Conservation (phyloP, 2,113 vertebrate genomes). For the Sinocyclocheilus grahami region DNA sequence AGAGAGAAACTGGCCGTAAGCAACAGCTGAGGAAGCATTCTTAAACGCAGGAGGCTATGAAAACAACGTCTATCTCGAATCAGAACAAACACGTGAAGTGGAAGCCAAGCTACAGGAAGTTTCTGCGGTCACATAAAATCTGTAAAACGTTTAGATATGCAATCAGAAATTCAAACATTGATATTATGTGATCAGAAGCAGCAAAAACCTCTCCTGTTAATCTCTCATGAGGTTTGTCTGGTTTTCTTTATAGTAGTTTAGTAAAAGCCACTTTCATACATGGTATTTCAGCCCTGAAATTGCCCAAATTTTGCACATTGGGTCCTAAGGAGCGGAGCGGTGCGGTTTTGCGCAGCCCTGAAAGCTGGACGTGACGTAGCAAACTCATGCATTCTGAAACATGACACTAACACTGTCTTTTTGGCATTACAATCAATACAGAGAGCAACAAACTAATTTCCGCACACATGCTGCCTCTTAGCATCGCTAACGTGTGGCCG, state of each 20-base stretch:
- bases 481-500: neutral
- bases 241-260: constrained; percentile 30
- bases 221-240: constrained; percentile 41
- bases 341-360: neutral
- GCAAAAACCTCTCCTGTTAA: neutral
- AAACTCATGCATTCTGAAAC: constrained; percentile 49
- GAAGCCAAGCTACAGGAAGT: constrained; percentile 22
- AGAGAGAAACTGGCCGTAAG: constrained; percentile 17
- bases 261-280: constrained; percentile 46
- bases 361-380: constrained; percentile 30
- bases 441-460: neutral
- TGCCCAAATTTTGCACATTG: constrained; percentile 6
- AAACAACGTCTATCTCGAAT: constrained; percentile 28
- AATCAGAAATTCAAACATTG: neutral
- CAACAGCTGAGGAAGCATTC: constrained; percentile 23
- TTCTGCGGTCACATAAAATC: constrained; percentile 3
- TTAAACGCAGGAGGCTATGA: constrained; percentile 28
- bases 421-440: constrained; percentile 46
- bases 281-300: constrained; percentile 46
- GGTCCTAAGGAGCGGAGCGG: constrained; percentile 28
- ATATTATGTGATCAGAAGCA: constrained; percentile 5
- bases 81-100: constrained; percentile 19
- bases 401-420: constrained; percentile 33
- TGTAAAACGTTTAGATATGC: neutral
- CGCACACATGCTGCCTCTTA: constrained; percentile 3